Evolutionary conservation across 1,140 invertebrate genomes (phyloP), one percentile per base, ranked within the genome.

Genomic region (Drosophila aff.): DNA sequence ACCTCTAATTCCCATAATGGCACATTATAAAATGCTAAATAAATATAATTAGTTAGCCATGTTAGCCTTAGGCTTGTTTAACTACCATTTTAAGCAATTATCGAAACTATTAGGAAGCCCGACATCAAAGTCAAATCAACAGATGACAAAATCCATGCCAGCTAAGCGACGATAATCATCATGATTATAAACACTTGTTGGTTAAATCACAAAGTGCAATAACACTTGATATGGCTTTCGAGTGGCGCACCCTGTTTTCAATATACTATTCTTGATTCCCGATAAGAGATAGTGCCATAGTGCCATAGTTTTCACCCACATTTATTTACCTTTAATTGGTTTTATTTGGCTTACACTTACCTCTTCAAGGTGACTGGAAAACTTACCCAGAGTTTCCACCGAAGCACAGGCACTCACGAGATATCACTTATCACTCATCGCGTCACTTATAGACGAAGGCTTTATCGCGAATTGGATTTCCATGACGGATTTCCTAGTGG

Each of bases 401-500:
- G 11, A 18, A n/a, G 23, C 44, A 66, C 23, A 33, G 49, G 66
- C 33, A 15, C 53, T 71, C 46, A 52, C 16, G 3, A 73, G 69
- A 38, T 61, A 73, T 21, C 68, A 73, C 36, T 72, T 73, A 61
- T 50, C 65, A 50, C 44, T 41, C 10, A 18, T 2, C 31, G 50
- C 69, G 67, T 61, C 69, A 72, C 47, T 36, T 16, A 4, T 5
- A 28, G 26, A 58, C 13, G 49, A 68, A 55, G 65, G 44, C 36
- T 50, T 59, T 57, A 26, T 58, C 36, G 38, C 66, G 13, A 65
- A 52, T 65, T 40, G 16, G 59, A 65, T 21, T 64, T 52, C 47
- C 62, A 69, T 67, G 23, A 67, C 62, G 67, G 69, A 50, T 61
- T 73, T 73, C 71, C 71, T 52, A 61, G 71, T 73, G 68, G 53